Conservation (phyloP, 2,113 vertebrate genomes). For the Aix galericulata region DNA sequence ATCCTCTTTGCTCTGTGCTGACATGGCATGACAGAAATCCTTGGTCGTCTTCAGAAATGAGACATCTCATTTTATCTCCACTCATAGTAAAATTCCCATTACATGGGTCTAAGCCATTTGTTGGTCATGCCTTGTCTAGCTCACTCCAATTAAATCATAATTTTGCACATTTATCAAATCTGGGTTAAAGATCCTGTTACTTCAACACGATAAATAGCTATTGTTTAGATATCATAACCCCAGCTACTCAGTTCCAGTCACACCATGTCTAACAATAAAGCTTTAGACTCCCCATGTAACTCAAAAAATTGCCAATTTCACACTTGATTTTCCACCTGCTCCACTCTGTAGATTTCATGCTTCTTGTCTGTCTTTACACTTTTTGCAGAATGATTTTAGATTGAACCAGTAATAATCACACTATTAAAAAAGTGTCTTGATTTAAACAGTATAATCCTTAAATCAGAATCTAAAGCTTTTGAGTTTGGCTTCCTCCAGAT, state of each 20-base stretch:
- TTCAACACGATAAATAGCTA: neutral
- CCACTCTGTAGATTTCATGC: neutral
- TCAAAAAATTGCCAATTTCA: slow-evolving; percentile 46
- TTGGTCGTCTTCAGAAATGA: neutral
- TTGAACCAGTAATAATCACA: neutral
- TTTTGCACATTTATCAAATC: slow-evolving; percentile 29
- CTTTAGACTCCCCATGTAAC: neutral
- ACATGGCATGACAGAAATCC: neutral
- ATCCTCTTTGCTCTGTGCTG: neutral
- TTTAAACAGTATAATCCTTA: neutral
- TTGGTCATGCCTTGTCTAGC: neutral
- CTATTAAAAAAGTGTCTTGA: neutral
- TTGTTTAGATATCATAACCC: slow-evolving; percentile 16
- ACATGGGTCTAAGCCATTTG: neutral
- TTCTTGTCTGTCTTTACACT: neutral
- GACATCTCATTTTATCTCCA: neutral
- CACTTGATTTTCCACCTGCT: slow-evolving; percentile 50
- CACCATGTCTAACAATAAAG: slow-evolving; percentile 19
- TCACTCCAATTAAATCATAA: neutral
- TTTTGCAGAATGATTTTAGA: slow-evolving; percentile 3
- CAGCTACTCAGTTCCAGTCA: neutral
- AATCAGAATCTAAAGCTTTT: neutral
- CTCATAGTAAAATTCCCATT: neutral
- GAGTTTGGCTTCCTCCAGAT: neutral
- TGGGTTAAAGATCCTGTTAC: neutral